These are phyloP conservation scores for Himalopsyche anomala DNA, from an alignment of 2,888 invertebrate species.

Conservation along the genomic window DNA sequence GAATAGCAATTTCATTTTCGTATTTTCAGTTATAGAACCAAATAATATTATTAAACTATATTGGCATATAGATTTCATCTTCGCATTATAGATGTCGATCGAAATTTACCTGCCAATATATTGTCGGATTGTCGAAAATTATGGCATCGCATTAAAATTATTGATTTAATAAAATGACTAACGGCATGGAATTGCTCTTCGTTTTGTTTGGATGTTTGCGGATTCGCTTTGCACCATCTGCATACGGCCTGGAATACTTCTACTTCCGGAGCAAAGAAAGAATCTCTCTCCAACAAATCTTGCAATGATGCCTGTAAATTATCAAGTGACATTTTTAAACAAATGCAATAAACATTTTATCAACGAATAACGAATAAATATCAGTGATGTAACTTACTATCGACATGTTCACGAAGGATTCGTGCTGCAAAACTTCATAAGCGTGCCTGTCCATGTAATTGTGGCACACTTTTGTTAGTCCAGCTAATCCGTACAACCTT, in stretches of 20 bases:
- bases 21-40: too few relatives aligned
- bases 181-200: conserved; percentile 72
- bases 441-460: conserved; percentile 95
- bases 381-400: conserved; percentile 77
- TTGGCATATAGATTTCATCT: too few relatives aligned
- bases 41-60: too few relatives aligned
- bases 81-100: too few relatives aligned
- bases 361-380: conserved; percentile 5
- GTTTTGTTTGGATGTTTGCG: conserved; percentile 81
- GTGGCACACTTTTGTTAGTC: conserved; percentile 87
- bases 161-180: conserved; percentile 43
- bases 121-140: too few relatives aligned
- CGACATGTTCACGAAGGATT: conserved; percentile 89
- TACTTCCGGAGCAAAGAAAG: conserved; percentile 97
- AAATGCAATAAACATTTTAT: not conserved
- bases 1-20: too few relatives aligned
- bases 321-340: conserved; percentile 23
- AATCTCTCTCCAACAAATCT: conserved; percentile 92
- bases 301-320: conserved; percentile 83
- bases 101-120: too few relatives aligned
- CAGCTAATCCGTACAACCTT: conserved; percentile 81
- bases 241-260: conserved; percentile 95
- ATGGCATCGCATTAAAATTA: too few relatives aligned
- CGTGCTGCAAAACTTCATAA: conserved; percentile 87
- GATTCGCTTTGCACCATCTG: conserved; percentile 90